Conservation (phyloP, 2,797 vertebrate genomes). For the Dicrostonyx torquatus region DNA sequence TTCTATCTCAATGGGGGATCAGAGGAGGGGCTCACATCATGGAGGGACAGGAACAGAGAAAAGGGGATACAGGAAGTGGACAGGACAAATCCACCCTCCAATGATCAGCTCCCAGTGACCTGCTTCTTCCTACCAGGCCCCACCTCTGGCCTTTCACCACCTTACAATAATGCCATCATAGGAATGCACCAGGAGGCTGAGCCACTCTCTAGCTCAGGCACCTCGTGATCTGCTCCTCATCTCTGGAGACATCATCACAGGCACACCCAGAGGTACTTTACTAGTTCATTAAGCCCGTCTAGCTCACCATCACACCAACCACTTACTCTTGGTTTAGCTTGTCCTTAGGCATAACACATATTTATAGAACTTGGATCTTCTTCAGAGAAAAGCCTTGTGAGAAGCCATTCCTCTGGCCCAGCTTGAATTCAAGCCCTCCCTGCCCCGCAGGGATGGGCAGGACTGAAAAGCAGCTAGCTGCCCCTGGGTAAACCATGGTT, state of each 20-base stretch:
- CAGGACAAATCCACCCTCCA: neutral
- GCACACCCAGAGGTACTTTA: neutral
- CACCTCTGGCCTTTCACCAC: neutral
- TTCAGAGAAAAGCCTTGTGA: conserved; percentile 2
- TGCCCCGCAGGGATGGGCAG: neutral
- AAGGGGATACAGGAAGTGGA: neutral
- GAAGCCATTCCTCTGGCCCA: neutral
- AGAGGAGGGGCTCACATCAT: neutral
- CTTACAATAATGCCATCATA: neutral
- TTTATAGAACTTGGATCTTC: conserved; percentile 34
- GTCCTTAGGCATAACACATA: neutral
- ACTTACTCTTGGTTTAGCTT: neutral
- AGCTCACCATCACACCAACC: neutral
- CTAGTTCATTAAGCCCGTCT: neutral
- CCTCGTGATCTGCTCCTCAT: neutral
- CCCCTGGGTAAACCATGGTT: neutral
- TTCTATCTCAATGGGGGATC: neutral
- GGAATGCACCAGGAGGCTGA: neutral
- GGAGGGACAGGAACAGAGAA: neutral
- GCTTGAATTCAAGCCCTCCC: neutral
- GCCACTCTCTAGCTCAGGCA: neutral
- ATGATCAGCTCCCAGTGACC: neutral
- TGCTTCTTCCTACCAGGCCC: neutral
- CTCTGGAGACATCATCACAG: neutral
- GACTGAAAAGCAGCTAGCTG: neutral